A percentile compares a stretch with the other conserved stretches of the same genome.
Conservation (phyloP, 2,888 invertebrate genomes). For the Cordylochernes scorpioides region DNA sequence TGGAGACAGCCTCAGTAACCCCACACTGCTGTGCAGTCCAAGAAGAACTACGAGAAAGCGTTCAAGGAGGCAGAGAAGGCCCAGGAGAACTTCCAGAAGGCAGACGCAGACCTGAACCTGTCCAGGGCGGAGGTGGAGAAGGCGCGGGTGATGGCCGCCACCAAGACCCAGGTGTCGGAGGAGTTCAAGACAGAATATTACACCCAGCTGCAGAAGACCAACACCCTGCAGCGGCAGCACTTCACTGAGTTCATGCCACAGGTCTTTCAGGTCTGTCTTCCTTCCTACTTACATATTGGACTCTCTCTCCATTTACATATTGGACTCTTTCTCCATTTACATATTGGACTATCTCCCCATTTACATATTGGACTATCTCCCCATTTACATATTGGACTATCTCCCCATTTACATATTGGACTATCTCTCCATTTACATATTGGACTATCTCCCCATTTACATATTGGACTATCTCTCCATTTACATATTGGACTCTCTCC, state of each 20-base stretch:
- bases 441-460: too few species aligned
- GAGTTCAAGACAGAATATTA: conserved; percentile 92
- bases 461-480: too few species aligned
- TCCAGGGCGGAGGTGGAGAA: conserved; percentile 81
- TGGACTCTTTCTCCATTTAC: too few species aligned
- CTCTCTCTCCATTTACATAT: too few species aligned
- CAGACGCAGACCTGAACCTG: conserved; percentile 84
- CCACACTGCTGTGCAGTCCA: conserved; percentile 30
- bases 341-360: too few species aligned
- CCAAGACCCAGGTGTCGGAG: conserved; percentile 69
- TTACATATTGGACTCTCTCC: too few species aligned
- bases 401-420: too few species aligned
- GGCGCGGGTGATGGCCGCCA: conserved; percentile 59
- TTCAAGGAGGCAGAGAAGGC: conserved; percentile 84
- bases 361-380: too few species aligned
- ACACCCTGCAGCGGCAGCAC: conserved; percentile 43
- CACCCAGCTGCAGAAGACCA: conserved; percentile 74
- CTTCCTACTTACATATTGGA: too few species aligned
- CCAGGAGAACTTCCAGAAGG: conserved; percentile 69
- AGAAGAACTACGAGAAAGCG: conserved; percentile 78
- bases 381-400: too few species aligned
- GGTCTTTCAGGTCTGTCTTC: conserved; percentile 25
- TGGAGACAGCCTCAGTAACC: neutral
- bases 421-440: too few species aligned
- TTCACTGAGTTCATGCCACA: conserved; percentile 24